These are phyloP conservation scores for Notocelia uddmanniana DNA, from an alignment of 2,888 invertebrate genomes.

Conservation along the genomic window DNA sequence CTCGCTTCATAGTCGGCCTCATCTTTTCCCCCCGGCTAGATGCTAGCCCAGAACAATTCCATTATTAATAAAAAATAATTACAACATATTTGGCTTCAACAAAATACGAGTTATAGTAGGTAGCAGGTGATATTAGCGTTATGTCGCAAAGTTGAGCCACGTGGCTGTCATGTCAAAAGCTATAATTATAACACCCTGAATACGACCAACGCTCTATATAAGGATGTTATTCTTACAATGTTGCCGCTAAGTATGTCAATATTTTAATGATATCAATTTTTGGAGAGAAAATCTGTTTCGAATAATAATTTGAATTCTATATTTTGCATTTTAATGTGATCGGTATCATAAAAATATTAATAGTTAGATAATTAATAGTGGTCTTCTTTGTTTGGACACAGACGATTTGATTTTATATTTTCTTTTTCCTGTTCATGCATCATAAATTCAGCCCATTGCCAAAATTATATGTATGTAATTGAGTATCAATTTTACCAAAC, in stretches of 20 bases:
- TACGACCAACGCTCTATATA: slow-evolving; percentile 2
- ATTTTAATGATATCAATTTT: slow-evolving; percentile 19
- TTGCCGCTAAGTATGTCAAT: slow-evolving; percentile 25
- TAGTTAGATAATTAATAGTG: slow-evolving; percentile 7
- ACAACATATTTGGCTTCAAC: too few species aligned
- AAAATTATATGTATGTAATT: too few species aligned
- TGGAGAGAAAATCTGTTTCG: not conserved
- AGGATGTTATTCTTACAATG: slow-evolving; percentile 19
- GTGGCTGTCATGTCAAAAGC: not conserved
- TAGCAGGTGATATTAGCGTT: not conserved
- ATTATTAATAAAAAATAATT: too few species aligned
- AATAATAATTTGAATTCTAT: slow-evolving; percentile 1
- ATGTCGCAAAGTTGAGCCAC: not conserved
- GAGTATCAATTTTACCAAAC: too few species aligned
- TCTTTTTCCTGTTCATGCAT: not conserved
- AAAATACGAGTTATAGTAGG: too few species aligned
- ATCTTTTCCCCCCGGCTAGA: too few species aligned
- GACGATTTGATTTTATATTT: not conserved
- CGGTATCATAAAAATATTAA: slow-evolving; percentile 3
- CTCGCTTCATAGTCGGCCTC: too few species aligned
- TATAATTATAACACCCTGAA: not conserved
- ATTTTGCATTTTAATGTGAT: slow-evolving; percentile 16
- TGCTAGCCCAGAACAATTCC: too few species aligned
- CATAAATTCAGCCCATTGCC: too few species aligned
- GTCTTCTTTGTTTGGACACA: slow-evolving; percentile 3